Conservation (phyloP, 2,888 invertebrate species). For the Nezara viridula region DNA sequence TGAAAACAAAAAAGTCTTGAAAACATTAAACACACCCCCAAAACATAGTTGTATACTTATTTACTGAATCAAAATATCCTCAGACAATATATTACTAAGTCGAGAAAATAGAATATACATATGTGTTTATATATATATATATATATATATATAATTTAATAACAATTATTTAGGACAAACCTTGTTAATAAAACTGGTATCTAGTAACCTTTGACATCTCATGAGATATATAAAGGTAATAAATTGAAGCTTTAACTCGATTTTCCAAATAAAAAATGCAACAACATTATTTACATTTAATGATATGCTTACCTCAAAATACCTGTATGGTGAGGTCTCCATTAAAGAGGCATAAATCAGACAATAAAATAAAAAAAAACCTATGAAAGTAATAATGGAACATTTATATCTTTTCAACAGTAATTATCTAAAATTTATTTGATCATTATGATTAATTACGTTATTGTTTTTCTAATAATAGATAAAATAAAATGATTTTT, state of each 20-base stretch:
- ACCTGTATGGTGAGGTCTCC: neutral
- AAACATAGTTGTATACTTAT: no score
- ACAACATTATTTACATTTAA: neutral
- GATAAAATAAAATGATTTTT: neutral
- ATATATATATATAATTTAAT: neutral
- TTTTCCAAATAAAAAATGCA: neutral
- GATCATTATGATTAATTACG: neutral
- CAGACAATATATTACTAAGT: no score
- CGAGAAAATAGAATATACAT: no score
- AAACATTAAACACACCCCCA: no score
- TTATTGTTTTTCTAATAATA: neutral
- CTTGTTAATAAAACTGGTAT: neutral
- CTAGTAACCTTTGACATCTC: neutral
- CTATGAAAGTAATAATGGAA: neutral
- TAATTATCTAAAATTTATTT: neutral
- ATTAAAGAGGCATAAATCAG: neutral
- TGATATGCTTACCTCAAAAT: neutral
- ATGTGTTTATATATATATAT: no score
- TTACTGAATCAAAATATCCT: no score
- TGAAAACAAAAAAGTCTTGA: no score
- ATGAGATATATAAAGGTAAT: neutral
- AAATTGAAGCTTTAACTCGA: neutral
- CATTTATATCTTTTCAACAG: neutral
- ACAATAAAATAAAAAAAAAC: neutral
- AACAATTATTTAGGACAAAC: neutral